phyloP scores from a whole-genome alignment of 2,797 vertebrate species.

The Syngnathus acus region DNA sequence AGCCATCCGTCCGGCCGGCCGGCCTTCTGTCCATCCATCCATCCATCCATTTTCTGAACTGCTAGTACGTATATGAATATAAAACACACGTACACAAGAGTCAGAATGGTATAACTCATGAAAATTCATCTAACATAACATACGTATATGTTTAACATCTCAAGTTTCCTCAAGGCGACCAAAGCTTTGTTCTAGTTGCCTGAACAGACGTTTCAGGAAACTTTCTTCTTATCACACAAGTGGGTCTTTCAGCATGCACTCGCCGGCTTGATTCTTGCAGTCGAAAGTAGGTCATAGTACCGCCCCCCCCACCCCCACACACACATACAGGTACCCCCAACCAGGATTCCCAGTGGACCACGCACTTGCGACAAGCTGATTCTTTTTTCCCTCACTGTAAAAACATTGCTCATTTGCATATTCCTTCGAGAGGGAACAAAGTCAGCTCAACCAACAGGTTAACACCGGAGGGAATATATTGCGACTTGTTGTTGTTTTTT shows the following conservation, averaged over 20 bases:
- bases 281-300: conserved; percentile 46
- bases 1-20: too few relatives aligned
- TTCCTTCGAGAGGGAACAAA: conserved; percentile 28
- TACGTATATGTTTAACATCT: not conserved
- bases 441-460: conserved; percentile 38
- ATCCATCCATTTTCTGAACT: too few relatives aligned
- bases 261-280: not conserved
- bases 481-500: conserved; percentile 19
- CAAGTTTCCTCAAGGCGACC: not conserved
- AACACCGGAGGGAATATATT: conserved; percentile 32
- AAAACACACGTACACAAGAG: too few relatives aligned
- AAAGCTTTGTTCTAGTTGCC: not conserved
- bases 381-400: conserved; percentile 25
- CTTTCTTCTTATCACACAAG: conserved; percentile 15
- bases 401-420: conserved; percentile 40
- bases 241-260: conserved; percentile 18
- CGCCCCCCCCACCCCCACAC: conserved; percentile 1
- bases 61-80: too few relatives aligned
- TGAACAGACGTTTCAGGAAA: conserved; percentile 1
- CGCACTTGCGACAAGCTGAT: conserved; percentile 26
- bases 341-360: conserved; percentile 34
- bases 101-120: not conserved
- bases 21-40: too few relatives aligned
- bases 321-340: conserved; percentile 17
- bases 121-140: not conserved